Conservation (phyloP, 2,113 vertebrate species). For the Canis aureus region DNA sequence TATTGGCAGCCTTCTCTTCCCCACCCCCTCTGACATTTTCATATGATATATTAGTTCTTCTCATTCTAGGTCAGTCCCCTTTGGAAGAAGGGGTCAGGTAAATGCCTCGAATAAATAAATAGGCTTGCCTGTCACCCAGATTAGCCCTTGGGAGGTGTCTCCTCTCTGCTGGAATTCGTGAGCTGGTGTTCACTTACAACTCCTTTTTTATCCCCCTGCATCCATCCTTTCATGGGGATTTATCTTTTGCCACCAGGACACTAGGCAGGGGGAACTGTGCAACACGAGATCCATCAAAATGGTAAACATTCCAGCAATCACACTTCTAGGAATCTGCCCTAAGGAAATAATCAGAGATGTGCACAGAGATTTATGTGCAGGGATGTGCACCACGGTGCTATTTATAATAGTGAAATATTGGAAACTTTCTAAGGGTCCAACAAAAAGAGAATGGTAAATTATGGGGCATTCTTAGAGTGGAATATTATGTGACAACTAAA, state of each 20-base stretch:
- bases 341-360: constrained; percentile 49
- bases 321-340: constrained; percentile 29
- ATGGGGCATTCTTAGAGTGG: neutral
- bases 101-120: neutral
- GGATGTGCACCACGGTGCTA: neutral
- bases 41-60: neutral
- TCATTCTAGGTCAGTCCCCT: neutral
- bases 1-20: neutral
- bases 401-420: constrained; percentile 33
- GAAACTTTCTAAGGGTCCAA: neutral
- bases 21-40: neutral
- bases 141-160: neutral
- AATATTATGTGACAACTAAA: constrained; percentile 78
- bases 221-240: neutral
- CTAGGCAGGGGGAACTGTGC: neutral
- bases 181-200: accelerated
- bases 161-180: neutral
- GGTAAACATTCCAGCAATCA: constrained; percentile 47
- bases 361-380: constrained; percentile 5
- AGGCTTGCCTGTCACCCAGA: neutral
- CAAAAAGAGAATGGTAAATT: neutral
- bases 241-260: constrained; percentile 50
- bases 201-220: neutral
- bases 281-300: constrained; percentile 53
- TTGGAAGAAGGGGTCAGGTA: neutral